phyloP scores from a whole-genome alignment of 2,888 invertebrate species.

The Halocaridina rubra region DNA sequence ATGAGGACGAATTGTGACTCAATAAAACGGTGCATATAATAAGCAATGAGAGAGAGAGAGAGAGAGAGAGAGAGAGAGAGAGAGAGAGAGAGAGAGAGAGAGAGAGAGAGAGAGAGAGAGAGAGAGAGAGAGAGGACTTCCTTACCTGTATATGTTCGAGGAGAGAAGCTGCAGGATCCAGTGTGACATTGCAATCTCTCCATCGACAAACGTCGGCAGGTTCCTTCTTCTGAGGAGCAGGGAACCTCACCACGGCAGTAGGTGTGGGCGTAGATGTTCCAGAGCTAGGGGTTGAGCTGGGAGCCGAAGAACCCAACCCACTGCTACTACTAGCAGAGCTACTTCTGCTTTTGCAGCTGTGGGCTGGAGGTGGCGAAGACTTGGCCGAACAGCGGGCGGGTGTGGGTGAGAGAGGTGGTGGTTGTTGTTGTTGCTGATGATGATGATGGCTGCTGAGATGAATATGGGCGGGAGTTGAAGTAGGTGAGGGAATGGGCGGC shows the following conservation, averaged over 20 bases:
- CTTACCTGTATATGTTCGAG: neutral
- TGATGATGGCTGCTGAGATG: neutral
- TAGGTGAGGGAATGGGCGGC: slow-evolving; percentile 17
- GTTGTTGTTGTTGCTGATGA: neutral
- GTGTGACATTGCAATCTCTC: slow-evolving; percentile 41
- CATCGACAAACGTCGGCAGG: slow-evolving; percentile 52
- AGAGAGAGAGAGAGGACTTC: too few species aligned
- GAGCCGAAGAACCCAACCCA: slow-evolving; percentile 33
- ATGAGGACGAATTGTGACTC: too few species aligned
- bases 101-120: neutral
- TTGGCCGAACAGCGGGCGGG: slow-evolving; percentile 48
- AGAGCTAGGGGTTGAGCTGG: slow-evolving; percentile 18
- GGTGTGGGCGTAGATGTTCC: slow-evolving; percentile 38
- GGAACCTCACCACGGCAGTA: slow-evolving; percentile 28
- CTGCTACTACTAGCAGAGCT: slow-evolving; percentile 21
- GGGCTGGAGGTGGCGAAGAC: slow-evolving; percentile 46
- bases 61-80: slow-evolving; percentile 12
- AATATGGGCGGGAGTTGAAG: neutral
- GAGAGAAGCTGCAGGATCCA: slow-evolving; percentile 9
- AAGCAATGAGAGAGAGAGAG: too few species aligned
- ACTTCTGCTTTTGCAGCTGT: slow-evolving; percentile 31
- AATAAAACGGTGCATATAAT: too few species aligned
- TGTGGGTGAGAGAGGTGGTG: slow-evolving; percentile 40
- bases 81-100: neutral
- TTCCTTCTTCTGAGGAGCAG: slow-evolving; percentile 54